Base-by-base conservation (phyloP, 2,797 vertebrate genomes). In the Macropodus opercularis region DNA sequence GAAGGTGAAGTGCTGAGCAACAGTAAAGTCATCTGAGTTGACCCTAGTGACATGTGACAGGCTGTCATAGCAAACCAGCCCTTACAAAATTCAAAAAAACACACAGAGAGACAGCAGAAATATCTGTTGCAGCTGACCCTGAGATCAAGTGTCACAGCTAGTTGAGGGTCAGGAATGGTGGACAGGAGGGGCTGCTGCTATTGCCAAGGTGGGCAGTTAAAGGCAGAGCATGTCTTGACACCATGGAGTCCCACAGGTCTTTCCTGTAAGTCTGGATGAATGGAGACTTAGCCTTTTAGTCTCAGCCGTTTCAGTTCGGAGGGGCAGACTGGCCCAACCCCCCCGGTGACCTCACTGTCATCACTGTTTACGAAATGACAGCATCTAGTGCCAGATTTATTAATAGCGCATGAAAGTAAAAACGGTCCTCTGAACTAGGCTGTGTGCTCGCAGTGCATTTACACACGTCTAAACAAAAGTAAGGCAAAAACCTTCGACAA, bases 121-220 rank as follows among this genome's bases (percentile, higher is more conserved):
- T 90, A 89, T 81, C 85, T 55, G 22, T 47, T 63, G 65, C 91
- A 92, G 90, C 90, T 91, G 90, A 92, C 90, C 85, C 87, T 48
- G 69, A 81, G 89, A 91, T 92, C 91, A 85, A 88, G 80, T 92
- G 87, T 91, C 90, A 82, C 65, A 66, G 78, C 76, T 51, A 58
- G 82, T 64, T 34, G 50, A 63, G 75, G 75, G 73, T 26, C 18
- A 63, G 69, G 73, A 46, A 32, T 15, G 24, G 63, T 18, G 47
- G 62, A 63, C 27, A 40, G 69, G 75, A 3, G 15, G 48, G 61
- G 56, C 66, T 40, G 46, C 63, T 63, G 51, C 42, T 51, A 67
- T 42, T 51, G 50, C 63, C 42, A 67, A 39, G 71, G 70, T 81
- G 63, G 57, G 63, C 32, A 63, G 48, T 43, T 53, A 35, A 58